Conservation (phyloP, 2,888 invertebrate species). For the Hermodice carunculata region DNA sequence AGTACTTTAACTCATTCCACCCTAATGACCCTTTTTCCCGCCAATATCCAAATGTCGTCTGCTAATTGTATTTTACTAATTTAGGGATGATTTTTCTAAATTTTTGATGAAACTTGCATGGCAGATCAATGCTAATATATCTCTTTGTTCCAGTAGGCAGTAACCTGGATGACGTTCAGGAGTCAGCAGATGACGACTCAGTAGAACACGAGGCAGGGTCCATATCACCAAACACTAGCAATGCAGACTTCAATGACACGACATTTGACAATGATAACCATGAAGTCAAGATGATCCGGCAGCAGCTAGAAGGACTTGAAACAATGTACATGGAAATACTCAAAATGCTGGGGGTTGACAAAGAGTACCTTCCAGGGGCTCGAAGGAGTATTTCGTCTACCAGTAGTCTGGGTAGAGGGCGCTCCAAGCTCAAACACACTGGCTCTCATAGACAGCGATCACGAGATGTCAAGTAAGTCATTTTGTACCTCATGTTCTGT, state of each 20-base stretch:
- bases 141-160: no score
- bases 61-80: no score
- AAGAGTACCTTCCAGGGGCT: conserved; percentile 39
- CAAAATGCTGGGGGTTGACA: conserved; percentile 47
- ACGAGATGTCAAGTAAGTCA: conserved; percentile 23
- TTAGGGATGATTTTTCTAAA: no score
- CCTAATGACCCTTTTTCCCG: no score
- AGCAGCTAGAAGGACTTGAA: conserved; percentile 57
- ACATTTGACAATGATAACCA: background rate
- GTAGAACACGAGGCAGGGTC: conserved; percentile 3
- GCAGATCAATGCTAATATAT: no score
- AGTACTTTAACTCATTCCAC: no score
- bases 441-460: conserved; percentile 1
- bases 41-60: no score
- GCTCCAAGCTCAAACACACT: conserved; percentile 3
- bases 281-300: conserved; percentile 43
- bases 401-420: conserved; percentile 28
- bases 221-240: background rate
- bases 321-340: conserved; percentile 58
- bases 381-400: conserved; percentile 54
- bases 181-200: background rate
- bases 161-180: background rate
- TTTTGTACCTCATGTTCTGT: background rate
- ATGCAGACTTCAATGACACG: conserved; percentile 1
- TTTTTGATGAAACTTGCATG: no score